Evolutionary conservation across 2,113 vertebrate species (phyloP).

Genomic region (Galemys pyrenaicus): DNA sequence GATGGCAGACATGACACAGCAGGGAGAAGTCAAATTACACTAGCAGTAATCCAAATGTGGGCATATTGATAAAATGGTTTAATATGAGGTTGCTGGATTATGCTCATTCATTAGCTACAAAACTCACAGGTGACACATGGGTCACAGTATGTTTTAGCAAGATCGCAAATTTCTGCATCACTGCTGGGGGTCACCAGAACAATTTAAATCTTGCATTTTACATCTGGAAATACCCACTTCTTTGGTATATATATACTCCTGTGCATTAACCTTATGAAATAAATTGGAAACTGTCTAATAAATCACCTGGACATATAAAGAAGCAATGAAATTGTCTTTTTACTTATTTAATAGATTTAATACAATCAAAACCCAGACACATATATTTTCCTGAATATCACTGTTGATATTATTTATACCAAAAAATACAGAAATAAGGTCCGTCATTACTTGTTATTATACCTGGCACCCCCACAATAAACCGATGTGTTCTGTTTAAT

Average conservation of each 20-base stretch:
- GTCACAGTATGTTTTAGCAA: background rate
- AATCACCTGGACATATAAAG: background rate
- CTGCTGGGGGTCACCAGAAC: background rate
- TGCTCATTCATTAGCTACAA: background rate
- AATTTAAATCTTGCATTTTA: conserved; percentile 16
- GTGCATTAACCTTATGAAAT: conserved; percentile 9
- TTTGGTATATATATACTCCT: background rate
- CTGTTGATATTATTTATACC: background rate
- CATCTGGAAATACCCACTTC: background rate
- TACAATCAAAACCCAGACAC: background rate
- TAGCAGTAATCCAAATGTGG: background rate
- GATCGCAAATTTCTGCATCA: background rate
- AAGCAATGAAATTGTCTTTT: conserved; percentile 5
- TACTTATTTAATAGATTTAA: background rate
- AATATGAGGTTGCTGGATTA: background rate
- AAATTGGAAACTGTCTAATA: conserved; percentile 20
- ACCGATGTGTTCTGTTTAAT: background rate
- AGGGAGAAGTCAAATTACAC: background rate
- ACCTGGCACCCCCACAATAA: background rate
- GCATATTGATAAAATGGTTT: background rate
- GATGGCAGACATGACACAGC: background rate
- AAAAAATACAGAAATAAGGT: conserved; percentile 4
- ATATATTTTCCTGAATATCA: background rate
- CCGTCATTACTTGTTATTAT: background rate
- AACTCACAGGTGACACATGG: background rate